Evolutionary conservation across 2,888 invertebrate genomes (phyloP), one percentile per base, ranked within the genome.

Genomic region (Rhimphoctona megacephalus): DNA sequence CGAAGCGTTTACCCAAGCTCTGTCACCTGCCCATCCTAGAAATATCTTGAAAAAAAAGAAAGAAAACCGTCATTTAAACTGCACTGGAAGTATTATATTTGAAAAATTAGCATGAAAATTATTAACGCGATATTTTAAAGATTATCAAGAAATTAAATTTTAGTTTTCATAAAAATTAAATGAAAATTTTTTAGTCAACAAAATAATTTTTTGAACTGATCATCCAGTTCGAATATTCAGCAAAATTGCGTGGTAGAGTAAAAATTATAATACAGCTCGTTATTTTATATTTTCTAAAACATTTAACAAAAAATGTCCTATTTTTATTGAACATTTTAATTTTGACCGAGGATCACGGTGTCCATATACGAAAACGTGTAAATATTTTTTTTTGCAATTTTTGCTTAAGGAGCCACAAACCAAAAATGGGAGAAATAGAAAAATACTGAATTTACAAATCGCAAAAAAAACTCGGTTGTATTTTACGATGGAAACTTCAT

Each of bases 1-100:
- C 86, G 96, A 96, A 0, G 97, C 96, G 93, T 97, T 97, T 64
- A 97, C 96, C 96, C 97, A 97, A 69, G 96, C 95, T 94, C 96
- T 96, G 94, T 99, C 99, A 25, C 98, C 98, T 76, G 97, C 96
- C 96, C 98, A 98, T 77, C 99, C 99, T 80, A 98, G 96, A 0
- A 97, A 93, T 85, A 98, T 96, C 97, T 98, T 95, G 3, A 82
- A 88, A 79, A 39, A 39, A 52, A 64, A 46, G 8, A 61, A 61
- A 14, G 9, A 22, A 9, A 25, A 25, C 14, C 57, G 22, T 57
- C n/a, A 11, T 11, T 57, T 11, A 25, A 57, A 57, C 1, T 57
- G 2, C 11, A 57, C 11, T 4, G 14, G 25, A 57, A 25, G 57
- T 3, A 25, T 22, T 57, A 57, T 11, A 54, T 25, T 54, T 1